phyloP scores from a whole-genome alignment of 2,113 vertebrate genomes.

The Clarias macrocephalus region DNA sequence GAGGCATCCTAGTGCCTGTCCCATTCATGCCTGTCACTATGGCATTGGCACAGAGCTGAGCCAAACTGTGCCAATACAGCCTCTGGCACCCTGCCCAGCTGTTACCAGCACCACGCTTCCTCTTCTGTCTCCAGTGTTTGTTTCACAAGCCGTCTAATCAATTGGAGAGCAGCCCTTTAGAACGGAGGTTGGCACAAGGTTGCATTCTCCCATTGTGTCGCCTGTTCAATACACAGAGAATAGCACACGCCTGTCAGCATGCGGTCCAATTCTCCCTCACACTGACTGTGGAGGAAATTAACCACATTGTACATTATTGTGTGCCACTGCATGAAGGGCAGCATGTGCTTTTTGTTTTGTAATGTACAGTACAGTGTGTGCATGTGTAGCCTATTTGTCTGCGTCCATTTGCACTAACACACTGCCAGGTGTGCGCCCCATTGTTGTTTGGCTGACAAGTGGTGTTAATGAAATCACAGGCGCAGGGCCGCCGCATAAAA shows the following conservation, averaged over 20 bases:
- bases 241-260: constrained; percentile 64
- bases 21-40: constrained; percentile 37
- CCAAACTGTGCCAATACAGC: constrained; percentile 12
- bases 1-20: constrained; percentile 33
- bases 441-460: constrained; percentile 65
- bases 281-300: constrained; percentile 62
- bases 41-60: constrained; percentile 25
- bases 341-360: constrained; percentile 53
- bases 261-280: constrained; percentile 59
- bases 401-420: constrained; percentile 41
- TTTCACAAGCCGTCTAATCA: constrained; percentile 76
- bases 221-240: constrained; percentile 67
- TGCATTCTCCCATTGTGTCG: constrained; percentile 66
- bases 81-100: constrained; percentile 68
- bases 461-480: constrained; percentile 71
- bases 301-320: constrained; percentile 69
- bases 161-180: constrained; percentile 71
- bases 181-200: constrained; percentile 70
- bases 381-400: constrained; percentile 45
- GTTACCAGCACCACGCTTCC: constrained; percentile 64
- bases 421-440: constrained; percentile 69
- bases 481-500: constrained; percentile 61
- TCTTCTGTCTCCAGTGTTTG: constrained; percentile 71
- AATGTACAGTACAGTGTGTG: constrained; percentile 56
- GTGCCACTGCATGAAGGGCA: constrained; percentile 58